Percentiles rank a stretch among this genome's conserved stretches.
phyloP scores from a whole-genome alignment of 2,797 vertebrate genomes.

The Manis crassicaudata region DNA sequence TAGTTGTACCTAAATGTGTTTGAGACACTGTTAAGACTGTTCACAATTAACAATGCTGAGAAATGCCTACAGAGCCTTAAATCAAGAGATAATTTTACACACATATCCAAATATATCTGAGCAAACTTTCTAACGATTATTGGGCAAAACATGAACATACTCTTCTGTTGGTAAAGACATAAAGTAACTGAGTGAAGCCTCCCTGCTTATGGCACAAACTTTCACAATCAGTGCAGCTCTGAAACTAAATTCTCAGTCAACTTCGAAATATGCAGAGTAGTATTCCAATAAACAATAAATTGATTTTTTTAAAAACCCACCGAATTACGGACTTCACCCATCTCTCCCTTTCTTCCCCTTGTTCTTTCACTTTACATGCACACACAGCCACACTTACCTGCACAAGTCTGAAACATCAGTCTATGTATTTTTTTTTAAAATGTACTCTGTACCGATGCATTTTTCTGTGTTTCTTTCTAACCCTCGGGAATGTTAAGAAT shows the following conservation, averaged over 20 bases:
- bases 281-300: conserved; percentile 63
- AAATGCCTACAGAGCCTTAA: conserved; percentile 56
- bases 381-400: conserved; percentile 84
- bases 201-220: conserved; percentile 67
- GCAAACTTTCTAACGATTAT: conserved; percentile 52
- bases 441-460: conserved; percentile 84
- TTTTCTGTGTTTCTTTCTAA: conserved; percentile 84
- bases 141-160: conserved; percentile 59
- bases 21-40: conserved; percentile 44
- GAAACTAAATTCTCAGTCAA: conserved; percentile 73
- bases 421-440: conserved; percentile 81
- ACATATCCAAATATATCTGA: conserved; percentile 56
- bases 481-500: conserved; percentile 87
- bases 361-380: conserved; percentile 72
- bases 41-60: conserved; percentile 65
- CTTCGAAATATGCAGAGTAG: conserved; percentile 62
- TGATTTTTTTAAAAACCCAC: conserved; percentile 65
- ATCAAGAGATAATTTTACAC: conserved; percentile 56
- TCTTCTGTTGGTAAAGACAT: conserved; percentile 66
- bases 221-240: conserved; percentile 71
- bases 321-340: conserved; percentile 13
- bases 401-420: conserved; percentile 82
- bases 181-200: conserved; percentile 65
- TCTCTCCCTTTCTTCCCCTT: conserved; percentile 43
- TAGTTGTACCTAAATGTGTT: conserved; percentile 49